phyloP scores from a whole-genome alignment of 2,888 invertebrate species.

The Galerucella pusilla region DNA sequence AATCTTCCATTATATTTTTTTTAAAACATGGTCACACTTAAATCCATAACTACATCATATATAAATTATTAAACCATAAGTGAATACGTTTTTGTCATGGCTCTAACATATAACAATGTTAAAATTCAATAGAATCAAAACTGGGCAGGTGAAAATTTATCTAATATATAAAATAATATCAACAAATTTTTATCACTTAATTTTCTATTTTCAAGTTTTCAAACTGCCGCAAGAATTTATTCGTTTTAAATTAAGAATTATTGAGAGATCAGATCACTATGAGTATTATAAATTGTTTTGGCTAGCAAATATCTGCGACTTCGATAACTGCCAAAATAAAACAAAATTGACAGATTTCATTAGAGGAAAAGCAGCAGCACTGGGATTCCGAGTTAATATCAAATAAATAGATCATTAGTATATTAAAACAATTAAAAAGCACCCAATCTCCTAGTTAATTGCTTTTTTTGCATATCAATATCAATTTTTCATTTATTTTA shows the following conservation, averaged over 20 bases:
- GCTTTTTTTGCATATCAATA: too few species aligned
- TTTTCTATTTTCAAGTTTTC: slow-evolving; percentile 30
- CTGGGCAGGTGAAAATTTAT: slow-evolving; percentile 45
- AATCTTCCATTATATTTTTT: slow-evolving; percentile 48
- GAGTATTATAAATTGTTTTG: not conserved
- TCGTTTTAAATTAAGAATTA: not conserved
- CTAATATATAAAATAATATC: slow-evolving; percentile 47
- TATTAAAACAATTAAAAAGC: too few species aligned
- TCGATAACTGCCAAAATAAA: too few species aligned
- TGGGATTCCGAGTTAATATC: not conserved
- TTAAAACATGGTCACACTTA: slow-evolving; percentile 44
- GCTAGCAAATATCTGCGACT: not conserved
- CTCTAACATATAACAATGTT: slow-evolving; percentile 47
- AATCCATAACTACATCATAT: slow-evolving; percentile 36
- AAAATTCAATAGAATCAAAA: slow-evolving; percentile 45
- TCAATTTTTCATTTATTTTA: too few species aligned
- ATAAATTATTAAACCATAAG: slow-evolving; percentile 44
- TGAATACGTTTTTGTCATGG: slow-evolving; percentile 38
- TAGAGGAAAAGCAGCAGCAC: too few species aligned
- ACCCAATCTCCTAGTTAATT: too few species aligned
- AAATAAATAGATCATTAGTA: not conserved
- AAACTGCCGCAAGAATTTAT: slow-evolving; percentile 33
- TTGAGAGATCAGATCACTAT: slow-evolving; percentile 10
- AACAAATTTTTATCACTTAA: slow-evolving; percentile 43
- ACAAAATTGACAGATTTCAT: too few species aligned